These are phyloP conservation scores for Sceliomorpha sp. DNA, from an alignment of 2,888 invertebrate species.

Conservation along the genomic window DNA sequence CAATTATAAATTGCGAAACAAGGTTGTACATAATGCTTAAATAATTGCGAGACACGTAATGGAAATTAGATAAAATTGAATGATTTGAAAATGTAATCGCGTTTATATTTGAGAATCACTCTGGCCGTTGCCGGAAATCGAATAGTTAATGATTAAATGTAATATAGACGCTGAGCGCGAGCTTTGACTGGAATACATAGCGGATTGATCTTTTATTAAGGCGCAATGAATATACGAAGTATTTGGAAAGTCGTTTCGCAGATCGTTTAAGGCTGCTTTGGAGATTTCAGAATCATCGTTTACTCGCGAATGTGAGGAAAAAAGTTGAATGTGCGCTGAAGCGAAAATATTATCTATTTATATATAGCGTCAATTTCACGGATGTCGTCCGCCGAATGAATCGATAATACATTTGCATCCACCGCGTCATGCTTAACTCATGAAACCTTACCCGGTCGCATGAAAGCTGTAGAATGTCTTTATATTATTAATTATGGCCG, in stretches of 20 bases:
- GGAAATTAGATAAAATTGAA: no score
- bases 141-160: no score
- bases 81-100: no score
- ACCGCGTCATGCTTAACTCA: slow-evolving; percentile 40
- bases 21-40: no score
- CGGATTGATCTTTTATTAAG: slow-evolving; percentile 5
- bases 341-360: slow-evolving; percentile 46
- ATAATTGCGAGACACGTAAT: no score
- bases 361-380: slow-evolving; percentile 50
- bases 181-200: background rate
- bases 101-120: no score
- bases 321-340: slow-evolving; percentile 16
- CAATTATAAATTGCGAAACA: no score
- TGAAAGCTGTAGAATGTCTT: slow-evolving; percentile 51
- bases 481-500: slow-evolving; percentile 55
- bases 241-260: background rate
- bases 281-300: slow-evolving; percentile 27
- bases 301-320: slow-evolving; percentile 9
- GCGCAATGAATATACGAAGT: slow-evolving; percentile 4
- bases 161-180: no score
- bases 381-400: slow-evolving; percentile 52
- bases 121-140: no score
- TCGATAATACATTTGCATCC: slow-evolving; percentile 57
- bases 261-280: slow-evolving; percentile 14
- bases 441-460: slow-evolving; percentile 46